Evolutionary conservation across 2,113 vertebrate species (phyloP).

Genomic region (Toxotes jaculatrix): DNA sequence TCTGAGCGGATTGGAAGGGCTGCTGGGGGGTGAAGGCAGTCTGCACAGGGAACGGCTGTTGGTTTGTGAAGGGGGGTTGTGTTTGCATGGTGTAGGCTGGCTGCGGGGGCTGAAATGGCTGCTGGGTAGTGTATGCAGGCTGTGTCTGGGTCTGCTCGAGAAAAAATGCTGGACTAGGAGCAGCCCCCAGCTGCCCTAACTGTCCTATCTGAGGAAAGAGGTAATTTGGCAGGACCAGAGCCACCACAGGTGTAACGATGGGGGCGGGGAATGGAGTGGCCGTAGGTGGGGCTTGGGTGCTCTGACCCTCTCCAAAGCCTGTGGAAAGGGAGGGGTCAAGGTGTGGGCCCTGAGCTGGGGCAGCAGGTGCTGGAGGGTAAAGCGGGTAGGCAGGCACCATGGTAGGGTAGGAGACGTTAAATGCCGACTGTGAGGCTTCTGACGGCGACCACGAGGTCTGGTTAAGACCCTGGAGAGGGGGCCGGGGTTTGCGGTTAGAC

Average conservation of each 20-base stretch:
- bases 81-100: constrained; percentile 66
- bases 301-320: constrained; percentile 79
- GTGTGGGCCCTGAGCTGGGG: constrained; percentile 75
- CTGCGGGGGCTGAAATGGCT: constrained; percentile 73
- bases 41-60: constrained; percentile 79
- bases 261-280: constrained; percentile 84
- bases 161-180: constrained; percentile 81
- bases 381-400: constrained; percentile 87
- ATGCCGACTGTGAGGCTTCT: constrained; percentile 88
- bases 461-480: constrained; percentile 88
- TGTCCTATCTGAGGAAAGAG: constrained; percentile 80
- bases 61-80: constrained; percentile 62
- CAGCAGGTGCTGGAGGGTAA: constrained; percentile 83
- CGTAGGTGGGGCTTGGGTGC: constrained; percentile 71
- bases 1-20: constrained; percentile 68
- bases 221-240: constrained; percentile 90
- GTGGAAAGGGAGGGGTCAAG: constrained; percentile 75
- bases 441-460: constrained; percentile 91
- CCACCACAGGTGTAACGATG: constrained; percentile 88
- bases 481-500: constrained; percentile 85
- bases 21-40: constrained; percentile 79
- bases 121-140: constrained; percentile 74
- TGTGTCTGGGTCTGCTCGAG: constrained; percentile 80
- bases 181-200: constrained; percentile 72
- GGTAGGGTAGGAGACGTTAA: constrained; percentile 86